Evolutionary conservation across 2,888 invertebrate genomes (phyloP), one percentile per base, ranked within the genome.

Genomic region (Tipula unca): DNA sequence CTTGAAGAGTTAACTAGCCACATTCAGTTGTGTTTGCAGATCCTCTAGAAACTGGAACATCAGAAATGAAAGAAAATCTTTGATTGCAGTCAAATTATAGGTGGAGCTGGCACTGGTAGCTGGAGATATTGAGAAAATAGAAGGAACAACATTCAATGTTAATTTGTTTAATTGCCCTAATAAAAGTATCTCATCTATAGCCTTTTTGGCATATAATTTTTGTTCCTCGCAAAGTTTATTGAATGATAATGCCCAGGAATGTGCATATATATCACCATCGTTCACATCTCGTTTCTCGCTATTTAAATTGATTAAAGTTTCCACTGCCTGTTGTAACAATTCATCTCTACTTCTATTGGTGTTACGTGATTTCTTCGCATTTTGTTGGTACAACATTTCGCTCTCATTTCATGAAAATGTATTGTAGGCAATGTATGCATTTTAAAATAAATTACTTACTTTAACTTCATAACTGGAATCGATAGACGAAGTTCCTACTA

Each of bases 181-280:
- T 39, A 85, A 25, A 39, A 42, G 29, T 6, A 85, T 85, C 14
- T 36, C 36, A 36, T 36, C 36, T 36, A 36, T 36, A 36, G 36
- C 36, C 36, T 85, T 85, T 85, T 85, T 85, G n/a, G 35, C 39
- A 17, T 83, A 83, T 83, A 83, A 83, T 83, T 83, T 25, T 83
- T 83, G 83, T 83, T 83, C 83, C 32, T 29, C 29, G n/a, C 5
- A 83, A 29, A 83, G 17, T 48, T 48, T 48, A 48, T 48, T 48
- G 17, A 48, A 48, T 48, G n/a, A 48, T n/a, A 48, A 48, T 48
- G 48, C 14, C 48, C 48, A 48, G 48, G 17, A 48, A 48, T 48
- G 48, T 48, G 48, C 48, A 48, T 48, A 48, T 48, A n/a, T 48
- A 48, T n/a, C n/a, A 17, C 4, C n/a, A n/a, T n/a, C n/a, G n/a